Evolutionary conservation across 2,113 vertebrate species (phyloP).

Genomic region (Macroglossus sobrinus): DNA sequence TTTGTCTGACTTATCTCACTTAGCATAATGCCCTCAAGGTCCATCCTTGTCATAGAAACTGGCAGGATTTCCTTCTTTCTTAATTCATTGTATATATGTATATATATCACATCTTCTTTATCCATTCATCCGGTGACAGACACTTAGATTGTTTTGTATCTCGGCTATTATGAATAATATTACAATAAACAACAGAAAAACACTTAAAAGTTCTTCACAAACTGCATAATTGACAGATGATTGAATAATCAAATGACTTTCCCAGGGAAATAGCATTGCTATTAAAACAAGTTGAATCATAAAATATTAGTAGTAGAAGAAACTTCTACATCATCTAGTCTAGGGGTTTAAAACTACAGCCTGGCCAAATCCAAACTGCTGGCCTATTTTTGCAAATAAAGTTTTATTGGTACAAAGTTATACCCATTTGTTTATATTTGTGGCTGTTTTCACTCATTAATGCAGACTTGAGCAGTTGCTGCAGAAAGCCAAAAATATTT

Average conservation of each 20-base stretch:
- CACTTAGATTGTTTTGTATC: not conserved
- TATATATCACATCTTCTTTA: not conserved
- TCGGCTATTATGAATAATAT: not conserved
- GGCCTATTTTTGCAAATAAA: not conserved
- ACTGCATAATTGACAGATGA: not conserved
- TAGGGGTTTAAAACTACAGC: not conserved
- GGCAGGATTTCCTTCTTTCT: not conserved
- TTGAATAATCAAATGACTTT: not conserved
- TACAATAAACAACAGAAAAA: not conserved
- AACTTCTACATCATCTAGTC: not conserved
- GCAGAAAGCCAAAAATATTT: not conserved
- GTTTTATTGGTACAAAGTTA: not conserved
- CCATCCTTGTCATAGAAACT: not conserved
- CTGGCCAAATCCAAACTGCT: not conserved
- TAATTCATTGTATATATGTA: not conserved
- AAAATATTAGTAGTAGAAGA: conserved; percentile 10
- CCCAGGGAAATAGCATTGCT: not conserved
- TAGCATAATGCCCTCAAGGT: not conserved
- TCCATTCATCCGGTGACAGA: not conserved
- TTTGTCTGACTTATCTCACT: not conserved
- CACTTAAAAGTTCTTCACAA: not conserved
- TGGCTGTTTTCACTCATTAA: not conserved
- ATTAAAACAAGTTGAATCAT: not conserved
- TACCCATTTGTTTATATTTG: not conserved
- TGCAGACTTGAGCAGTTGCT: not conserved